Base-by-base conservation (phyloP, 2,113 vertebrate genomes). In the Lamprotornis superbus region DNA sequence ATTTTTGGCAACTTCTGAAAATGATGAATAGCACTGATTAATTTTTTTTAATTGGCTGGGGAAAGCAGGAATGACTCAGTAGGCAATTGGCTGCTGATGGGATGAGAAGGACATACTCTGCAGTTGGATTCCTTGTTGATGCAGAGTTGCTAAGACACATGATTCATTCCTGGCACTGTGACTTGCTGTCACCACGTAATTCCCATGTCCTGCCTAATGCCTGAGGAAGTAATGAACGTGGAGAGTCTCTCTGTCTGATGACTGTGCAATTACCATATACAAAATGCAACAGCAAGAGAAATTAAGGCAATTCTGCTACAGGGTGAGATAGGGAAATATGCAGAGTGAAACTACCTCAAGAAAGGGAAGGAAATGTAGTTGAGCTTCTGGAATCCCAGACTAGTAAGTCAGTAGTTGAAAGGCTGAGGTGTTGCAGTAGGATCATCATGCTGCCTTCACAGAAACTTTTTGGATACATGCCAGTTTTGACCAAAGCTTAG, bases 301-400 rank as follows among this genome's bases (percentile, higher is more conserved):
- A 31, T 70, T 31, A 53, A 35, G 79, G 63, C 35, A 50, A 35
- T 55, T 88, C 61, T 83, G 33, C 71, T 50, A 17, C 33, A 31
- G 60, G 15, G 23, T 46, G 23, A 13, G 2, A 52, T 2, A 47
- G 21, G 40, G 16, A 82, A 90, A 78, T 28, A 30, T 0, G 6
- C 27, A 61, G 69, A 64, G 5, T 49, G 21, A 60, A 90, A 56
- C 11, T 35, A 9, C 44, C 53, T 91, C 20, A 46, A 30, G 53
- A 55, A 73, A 27, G 7, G 39, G 24, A 83, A 81, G 30, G 24
- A 78, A 52, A 61, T 19, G 37, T 22, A 33, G 7, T 1, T 69
- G 60, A 64, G n/a, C 25, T 52, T 53, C 55, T 82, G 64, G 18
- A 22, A 37, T 30, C 40, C 44, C 0, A 0, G 25, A 5, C 11